phyloP scores from a whole-genome alignment of 2,113 vertebrate genomes.

The Melierax canorus region DNA sequence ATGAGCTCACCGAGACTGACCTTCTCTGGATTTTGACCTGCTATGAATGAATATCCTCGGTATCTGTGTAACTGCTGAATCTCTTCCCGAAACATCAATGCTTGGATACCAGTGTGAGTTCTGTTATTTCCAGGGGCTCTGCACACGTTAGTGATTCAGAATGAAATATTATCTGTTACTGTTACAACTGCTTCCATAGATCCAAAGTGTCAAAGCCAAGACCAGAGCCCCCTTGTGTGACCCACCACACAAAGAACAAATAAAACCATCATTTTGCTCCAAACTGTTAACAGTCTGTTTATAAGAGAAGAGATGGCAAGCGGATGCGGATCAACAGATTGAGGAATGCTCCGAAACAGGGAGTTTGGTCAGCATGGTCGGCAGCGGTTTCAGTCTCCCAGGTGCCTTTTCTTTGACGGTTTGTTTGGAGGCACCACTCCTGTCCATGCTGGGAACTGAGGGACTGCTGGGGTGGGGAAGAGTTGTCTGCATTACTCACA shows the following conservation, averaged over 20 bases:
- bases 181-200: not conserved
- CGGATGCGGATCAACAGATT: rapidly evolving
- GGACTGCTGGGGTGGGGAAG: not conserved
- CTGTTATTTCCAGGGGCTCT: not conserved
- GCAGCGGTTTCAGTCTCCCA: not conserved
- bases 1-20: not conserved
- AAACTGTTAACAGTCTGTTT: not conserved
- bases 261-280: not conserved
- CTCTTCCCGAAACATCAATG: not conserved
- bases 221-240: not conserved
- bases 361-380: not conserved
- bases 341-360: not conserved
- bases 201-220: not conserved
- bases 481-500: not conserved
- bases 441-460: not conserved
- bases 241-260: not conserved
- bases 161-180: not conserved
- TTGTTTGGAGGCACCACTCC: not conserved
- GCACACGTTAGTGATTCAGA: not conserved
- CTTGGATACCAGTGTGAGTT: not conserved
- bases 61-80: not conserved
- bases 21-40: not conserved
- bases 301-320: not conserved
- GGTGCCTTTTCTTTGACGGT: rapidly evolving
- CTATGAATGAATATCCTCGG: not conserved